Percentiles rank a stretch among this genome's conserved stretches.
Conservation (phyloP, 2,888 invertebrate species). For the Xestia xanthographa region DNA sequence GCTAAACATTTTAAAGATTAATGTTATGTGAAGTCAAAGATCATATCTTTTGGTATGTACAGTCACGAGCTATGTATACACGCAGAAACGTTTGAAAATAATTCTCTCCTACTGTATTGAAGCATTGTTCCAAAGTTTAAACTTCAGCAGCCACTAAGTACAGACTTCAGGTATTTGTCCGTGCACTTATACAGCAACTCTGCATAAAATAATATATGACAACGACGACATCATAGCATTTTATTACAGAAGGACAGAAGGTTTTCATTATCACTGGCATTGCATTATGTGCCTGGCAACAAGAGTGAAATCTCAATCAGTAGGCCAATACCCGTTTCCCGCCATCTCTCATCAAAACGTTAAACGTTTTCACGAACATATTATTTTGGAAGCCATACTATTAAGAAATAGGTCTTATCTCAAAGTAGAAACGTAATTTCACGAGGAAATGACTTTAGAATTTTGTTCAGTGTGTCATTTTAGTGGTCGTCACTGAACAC, state of each 20-base stretch:
- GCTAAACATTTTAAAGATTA: not conserved
- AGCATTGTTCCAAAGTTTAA: too few species aligned
- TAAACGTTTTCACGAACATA: not conserved
- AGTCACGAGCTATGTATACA: not conserved
- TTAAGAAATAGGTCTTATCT: not conserved
- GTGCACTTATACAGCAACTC: not conserved
- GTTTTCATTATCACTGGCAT: too few species aligned
- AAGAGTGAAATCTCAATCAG: not conserved
- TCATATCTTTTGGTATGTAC: slow-evolving; percentile 15
- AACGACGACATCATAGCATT: not conserved
- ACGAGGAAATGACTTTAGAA: not conserved
- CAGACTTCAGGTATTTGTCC: not conserved
- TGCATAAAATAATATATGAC: not conserved
- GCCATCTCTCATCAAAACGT: not conserved
- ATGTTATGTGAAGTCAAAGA: slow-evolving; percentile 28
- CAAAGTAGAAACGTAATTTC: not conserved
- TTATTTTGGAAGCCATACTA: not conserved
- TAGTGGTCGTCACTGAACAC: not conserved
- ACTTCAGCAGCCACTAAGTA: too few species aligned
- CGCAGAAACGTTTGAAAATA: not conserved
- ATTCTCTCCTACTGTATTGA: not conserved
- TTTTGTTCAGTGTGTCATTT: not conserved
- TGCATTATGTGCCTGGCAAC: not conserved
- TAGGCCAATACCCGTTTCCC: not conserved
- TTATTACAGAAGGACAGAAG: not conserved